Percentiles rank a stretch among this genome's conserved stretches.
These are phyloP conservation scores for Thymallus thymallus DNA, from an alignment of 2,113 vertebrate species.

Conservation along the genomic window DNA sequence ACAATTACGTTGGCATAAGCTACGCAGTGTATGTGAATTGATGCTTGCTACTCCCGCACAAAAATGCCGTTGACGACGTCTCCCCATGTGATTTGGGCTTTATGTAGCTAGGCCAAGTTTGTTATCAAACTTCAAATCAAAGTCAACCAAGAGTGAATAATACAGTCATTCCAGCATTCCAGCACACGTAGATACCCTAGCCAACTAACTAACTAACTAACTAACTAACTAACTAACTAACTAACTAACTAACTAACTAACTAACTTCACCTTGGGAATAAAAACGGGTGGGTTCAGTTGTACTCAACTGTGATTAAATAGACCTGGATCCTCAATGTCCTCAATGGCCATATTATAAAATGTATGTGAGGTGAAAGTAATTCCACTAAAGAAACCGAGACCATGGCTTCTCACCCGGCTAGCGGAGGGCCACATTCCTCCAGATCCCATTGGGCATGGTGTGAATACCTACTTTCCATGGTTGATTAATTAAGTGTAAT, in stretches of 20 bases:
- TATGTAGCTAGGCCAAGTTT: not conserved
- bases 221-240: constrained; percentile 5
- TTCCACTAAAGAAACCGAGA: constrained; percentile 64
- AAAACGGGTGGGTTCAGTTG: constrained; percentile 61
- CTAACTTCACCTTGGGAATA: constrained; percentile 46
- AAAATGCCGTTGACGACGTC: too few relatives aligned
- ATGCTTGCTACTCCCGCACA: too few relatives aligned
- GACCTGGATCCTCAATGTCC: constrained; percentile 58
- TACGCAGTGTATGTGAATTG: too few relatives aligned
- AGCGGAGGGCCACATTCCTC: constrained; percentile 65
- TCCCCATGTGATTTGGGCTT: too few relatives aligned
- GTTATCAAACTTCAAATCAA: not conserved
- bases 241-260: constrained; percentile 10
- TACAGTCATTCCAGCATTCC: not conserved
- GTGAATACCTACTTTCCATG: constrained; percentile 66
- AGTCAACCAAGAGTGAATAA: not conserved
- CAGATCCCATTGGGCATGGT: constrained; percentile 57
- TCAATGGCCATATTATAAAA: constrained; percentile 69
- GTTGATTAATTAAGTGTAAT: constrained; percentile 70
- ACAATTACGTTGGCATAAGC: too few relatives aligned
- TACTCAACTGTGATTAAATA: constrained; percentile 56
- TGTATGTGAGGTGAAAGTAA: constrained; percentile 75
- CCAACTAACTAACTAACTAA: constrained; percentile 6
- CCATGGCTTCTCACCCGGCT: constrained; percentile 71
- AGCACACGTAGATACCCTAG: constrained; percentile 53